phyloP scores from a whole-genome alignment of 2,113 vertebrate genomes.

The Sphyrna mokarran region DNA sequence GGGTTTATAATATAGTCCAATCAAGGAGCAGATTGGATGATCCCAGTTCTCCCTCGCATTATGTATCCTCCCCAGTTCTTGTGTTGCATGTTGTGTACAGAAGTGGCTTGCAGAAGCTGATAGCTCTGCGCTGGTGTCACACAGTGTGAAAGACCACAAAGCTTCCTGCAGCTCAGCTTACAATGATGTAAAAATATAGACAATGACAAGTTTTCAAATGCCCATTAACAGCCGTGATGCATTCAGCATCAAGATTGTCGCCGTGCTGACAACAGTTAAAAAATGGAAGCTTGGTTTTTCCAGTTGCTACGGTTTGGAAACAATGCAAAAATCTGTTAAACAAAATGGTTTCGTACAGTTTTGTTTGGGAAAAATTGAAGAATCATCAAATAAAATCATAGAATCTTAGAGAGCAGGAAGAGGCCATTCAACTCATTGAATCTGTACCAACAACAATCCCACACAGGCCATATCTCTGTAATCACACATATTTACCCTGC shows the following conservation, averaged over 20 bases:
- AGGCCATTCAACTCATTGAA: no score
- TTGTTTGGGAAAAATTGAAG: neutral
- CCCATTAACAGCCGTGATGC: neutral
- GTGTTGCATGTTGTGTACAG: neutral
- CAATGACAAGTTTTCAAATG: neutral
- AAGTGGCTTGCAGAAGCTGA: neutral
- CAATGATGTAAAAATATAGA: neutral
- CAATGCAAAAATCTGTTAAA: neutral
- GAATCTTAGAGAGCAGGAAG: no score
- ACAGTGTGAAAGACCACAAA: neutral
- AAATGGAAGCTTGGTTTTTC: neutral
- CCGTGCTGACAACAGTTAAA: no score
- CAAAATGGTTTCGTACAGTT: neutral
- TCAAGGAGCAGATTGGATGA: neutral
- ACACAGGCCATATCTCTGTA: no score
- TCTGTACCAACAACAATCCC: no score
- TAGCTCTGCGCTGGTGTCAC: neutral
- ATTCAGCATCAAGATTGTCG: neutral
- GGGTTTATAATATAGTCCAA: neutral
- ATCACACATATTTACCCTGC: no score
- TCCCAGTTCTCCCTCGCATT: neutral
- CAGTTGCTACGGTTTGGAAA: neutral
- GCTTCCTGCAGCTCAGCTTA: neutral
- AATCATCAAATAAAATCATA: no score
- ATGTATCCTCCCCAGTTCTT: neutral